These are phyloP conservation scores for Macquaria ambigua DNA, from an alignment of 2,113 vertebrate genomes.

Conservation along the genomic window DNA sequence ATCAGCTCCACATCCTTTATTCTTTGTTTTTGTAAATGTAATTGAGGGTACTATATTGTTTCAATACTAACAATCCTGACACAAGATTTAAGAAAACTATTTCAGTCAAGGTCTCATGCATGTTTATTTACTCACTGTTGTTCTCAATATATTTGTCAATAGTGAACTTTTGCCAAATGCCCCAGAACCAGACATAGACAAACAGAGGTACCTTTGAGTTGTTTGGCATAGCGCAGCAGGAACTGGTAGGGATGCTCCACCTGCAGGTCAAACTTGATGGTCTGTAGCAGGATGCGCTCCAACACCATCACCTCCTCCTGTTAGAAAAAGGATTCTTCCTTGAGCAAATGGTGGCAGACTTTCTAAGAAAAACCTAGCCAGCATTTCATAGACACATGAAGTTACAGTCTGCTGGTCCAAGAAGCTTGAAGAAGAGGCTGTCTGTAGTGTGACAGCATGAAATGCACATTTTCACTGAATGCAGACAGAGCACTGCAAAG, in stretches of 20 bases:
- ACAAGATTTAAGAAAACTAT: neutral
- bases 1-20: neutral
- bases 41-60: neutral
- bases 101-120: neutral
- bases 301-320: slow-evolving; percentile 99
- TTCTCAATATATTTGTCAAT: neutral
- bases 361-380: neutral
- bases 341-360: neutral
- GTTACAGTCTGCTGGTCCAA: neutral
- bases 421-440: neutral
- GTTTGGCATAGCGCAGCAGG: slow-evolving; percentile 93
- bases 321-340: slow-evolving; percentile 76
- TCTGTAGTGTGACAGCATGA: neutral
- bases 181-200: slow-evolving; percentile 43
- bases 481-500: neutral
- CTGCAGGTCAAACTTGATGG: slow-evolving; percentile 98
- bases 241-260: slow-evolving; percentile 98
- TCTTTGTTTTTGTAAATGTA: neutral
- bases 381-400: neutral
- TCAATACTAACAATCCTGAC: neutral
- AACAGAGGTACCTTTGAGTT: slow-evolving; percentile 64
- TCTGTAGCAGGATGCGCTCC: slow-evolving; percentile 95
- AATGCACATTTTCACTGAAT: neutral
- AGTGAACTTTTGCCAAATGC: neutral
- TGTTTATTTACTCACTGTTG: neutral